Base-by-base conservation (phyloP, 1,140 invertebrate genomes). In the Asbolus verrucosus region DNA sequence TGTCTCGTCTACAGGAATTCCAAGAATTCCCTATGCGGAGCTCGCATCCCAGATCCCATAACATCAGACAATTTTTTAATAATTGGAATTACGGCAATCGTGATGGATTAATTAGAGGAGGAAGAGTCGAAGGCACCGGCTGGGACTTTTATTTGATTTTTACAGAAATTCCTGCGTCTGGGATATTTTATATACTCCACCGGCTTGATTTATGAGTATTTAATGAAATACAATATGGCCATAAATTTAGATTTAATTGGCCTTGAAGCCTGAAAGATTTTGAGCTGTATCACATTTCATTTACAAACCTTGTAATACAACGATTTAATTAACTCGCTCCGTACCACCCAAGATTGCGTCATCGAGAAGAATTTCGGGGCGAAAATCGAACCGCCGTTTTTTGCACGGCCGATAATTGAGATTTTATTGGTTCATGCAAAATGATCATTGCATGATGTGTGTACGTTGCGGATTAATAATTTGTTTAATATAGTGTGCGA, bases 401-500 rank as follows among this genome's bases (percentile, higher is more conserved):
- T 62, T 38, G 6, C 9, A 24, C 15, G 8, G 13, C n/a, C 6
- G 16, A 31, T 15, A 18, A 36, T 36, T 62, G 30, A 62, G 59
- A 39, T 62, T 62, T 62, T 62, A 38, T 62, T 36, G 59, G 59
- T 62, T 39, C 31, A 15, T 27, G 30, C 30, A 24, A n/a, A 62
- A 38, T 62, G 59, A 38, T 62, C 18, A 62, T 19, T 38, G 31
- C 30, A 36, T 38, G 31, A 62, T 38, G 30, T 62, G 31, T 62
- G 30, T 38, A 62, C 59, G 59, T 38, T 38, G 36, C 36, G 59
- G 62, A 46, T 46, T 65, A 65, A 43, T 46, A 65, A 46, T 65
- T 65, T 65, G 39, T 41, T 43, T 65, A 65, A 65, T 46, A 75
- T 69, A 73, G 71, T 75, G 73, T 75, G 69, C 54, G 71, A 65